Evolutionary conservation across 2,888 invertebrate species (phyloP).

Genomic region (Lypha dubia): DNA sequence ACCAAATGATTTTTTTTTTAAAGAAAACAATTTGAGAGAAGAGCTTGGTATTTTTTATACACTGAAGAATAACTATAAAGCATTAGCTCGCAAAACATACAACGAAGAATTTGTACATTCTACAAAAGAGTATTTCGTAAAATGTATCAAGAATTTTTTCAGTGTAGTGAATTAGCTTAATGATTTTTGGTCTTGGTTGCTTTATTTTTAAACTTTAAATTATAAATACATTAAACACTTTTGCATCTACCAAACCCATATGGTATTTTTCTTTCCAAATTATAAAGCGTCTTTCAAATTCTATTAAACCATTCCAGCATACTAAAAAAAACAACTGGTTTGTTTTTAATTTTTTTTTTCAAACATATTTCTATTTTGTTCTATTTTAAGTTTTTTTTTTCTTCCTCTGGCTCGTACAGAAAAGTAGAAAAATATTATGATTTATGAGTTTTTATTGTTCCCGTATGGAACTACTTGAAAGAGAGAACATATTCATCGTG

Average conservation of each 20-base stretch:
- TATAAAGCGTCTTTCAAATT: slow-evolving; percentile 40
- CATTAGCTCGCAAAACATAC: too few species aligned
- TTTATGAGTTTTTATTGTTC: slow-evolving; percentile 70
- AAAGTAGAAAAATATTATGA: slow-evolving; percentile 63
- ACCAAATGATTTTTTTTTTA: slow-evolving; percentile 26
- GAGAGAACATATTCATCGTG: slow-evolving; percentile 30
- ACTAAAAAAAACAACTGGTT: slow-evolving; percentile 26
- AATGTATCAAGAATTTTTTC: slow-evolving; percentile 9
- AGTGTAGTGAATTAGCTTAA: slow-evolving; percentile 34
- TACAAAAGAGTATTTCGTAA: slow-evolving; percentile 3
- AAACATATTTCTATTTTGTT: slow-evolving; percentile 39
- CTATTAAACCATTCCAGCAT: slow-evolving; percentile 42
- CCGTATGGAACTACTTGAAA: slow-evolving; percentile 62
- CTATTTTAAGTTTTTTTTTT: slow-evolving; percentile 59
- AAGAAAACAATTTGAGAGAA: background rate
- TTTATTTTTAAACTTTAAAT: slow-evolving; percentile 14
- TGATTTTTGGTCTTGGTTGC: slow-evolving; percentile 15
- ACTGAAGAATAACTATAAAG: too few species aligned
- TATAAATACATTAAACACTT: slow-evolving; percentile 39
- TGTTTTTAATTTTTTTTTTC: slow-evolving; percentile 31
- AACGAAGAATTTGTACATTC: too few species aligned
- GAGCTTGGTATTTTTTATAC: background rate
- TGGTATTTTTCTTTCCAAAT: slow-evolving; percentile 35
- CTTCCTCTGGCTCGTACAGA: slow-evolving; percentile 7
- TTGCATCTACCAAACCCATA: slow-evolving; percentile 44